Percentiles rank a stretch among this genome's conserved stretches.
phyloP scores from a whole-genome alignment of 2,797 vertebrate species.

The Schizothorax lantsangensis region DNA sequence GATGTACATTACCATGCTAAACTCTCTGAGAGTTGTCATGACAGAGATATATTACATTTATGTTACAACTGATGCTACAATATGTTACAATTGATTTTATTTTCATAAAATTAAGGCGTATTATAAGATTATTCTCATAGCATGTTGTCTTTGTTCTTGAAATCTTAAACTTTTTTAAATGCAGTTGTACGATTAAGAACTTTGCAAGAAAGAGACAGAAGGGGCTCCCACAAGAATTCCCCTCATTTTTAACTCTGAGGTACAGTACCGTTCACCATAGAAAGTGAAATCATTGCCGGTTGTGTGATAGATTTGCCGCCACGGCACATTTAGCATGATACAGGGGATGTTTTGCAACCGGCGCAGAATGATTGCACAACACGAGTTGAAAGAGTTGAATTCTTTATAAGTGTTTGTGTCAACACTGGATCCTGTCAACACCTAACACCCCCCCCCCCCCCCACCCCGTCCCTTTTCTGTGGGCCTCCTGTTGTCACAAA shows the following conservation, averaged over 20 bases:
- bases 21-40: no score
- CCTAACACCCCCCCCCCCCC: not conserved
- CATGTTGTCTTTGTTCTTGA: not conserved
- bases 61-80: not conserved
- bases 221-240: not conserved
- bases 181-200: not conserved
- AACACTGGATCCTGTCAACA: constrained; percentile 55
- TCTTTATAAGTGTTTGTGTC: constrained; percentile 51
- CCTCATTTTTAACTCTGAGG: not conserved
- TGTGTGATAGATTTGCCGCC: constrained; percentile 51
- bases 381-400: constrained; percentile 52
- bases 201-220: not conserved
- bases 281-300: constrained; percentile 7
- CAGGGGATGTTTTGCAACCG: constrained; percentile 29
- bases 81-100: not conserved
- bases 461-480: constrained; percentile 37
- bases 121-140: not conserved
- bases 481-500: constrained; percentile 58
- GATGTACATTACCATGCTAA: no score
- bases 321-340: constrained; percentile 43
- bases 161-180: not conserved
- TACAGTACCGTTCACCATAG: not conserved
- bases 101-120: not conserved
- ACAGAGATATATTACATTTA: no score
- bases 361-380: constrained; percentile 24